Base-by-base conservation (phyloP, 2,797 vertebrate species). In the Lutjanus argentimaculatus region DNA sequence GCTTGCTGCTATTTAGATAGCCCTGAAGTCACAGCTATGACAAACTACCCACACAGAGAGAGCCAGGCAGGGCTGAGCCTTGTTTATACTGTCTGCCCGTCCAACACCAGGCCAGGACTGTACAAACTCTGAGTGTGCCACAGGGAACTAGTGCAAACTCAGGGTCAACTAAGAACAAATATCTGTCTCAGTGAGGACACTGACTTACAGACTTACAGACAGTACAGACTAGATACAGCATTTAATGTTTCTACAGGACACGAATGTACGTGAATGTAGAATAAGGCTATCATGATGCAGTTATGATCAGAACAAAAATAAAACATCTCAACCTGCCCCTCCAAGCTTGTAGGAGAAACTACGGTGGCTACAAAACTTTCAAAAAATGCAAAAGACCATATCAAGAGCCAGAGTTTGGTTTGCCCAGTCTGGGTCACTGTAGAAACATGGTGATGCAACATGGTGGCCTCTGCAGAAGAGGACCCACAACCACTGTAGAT, bases 21-120 rank as follows among this genome's bases (percentile, higher is more conserved):
- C 94, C 92, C 92, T 91, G 93, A 88, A 92, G 92, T 92, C 92
- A 91, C 82, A 51, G 87, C 77, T 6, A 84, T 91, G 91, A 95
- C 84, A 95, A 93, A 93, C 85, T 88, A 74, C 88, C 90, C 88
- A 79, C 90, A 81, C 89, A 71, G 55, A 59, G 76, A 62, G 82
- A 86, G 78, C 77, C 77, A 19, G 84, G 67, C 77, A 19, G 84
- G 67, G 63, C 80, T 78, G 80, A 87, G 85, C 72, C 85, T 79
- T 89, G 89, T 90, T 92, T 90, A 86, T 72, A 82, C 85, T 67
- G 64, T 71, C 64, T 62, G 82, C 53, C 80, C 74, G 51, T 84
- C 84, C 87, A 85, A 52, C 88, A 83, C 43, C 83, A 59, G 72
- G 14, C 75, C 4, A 22, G 30, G 13, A 67, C 67, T 77, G 76